Conservation (phyloP, 2,888 invertebrate genomes). For the Cecidostiba fungosa region DNA sequence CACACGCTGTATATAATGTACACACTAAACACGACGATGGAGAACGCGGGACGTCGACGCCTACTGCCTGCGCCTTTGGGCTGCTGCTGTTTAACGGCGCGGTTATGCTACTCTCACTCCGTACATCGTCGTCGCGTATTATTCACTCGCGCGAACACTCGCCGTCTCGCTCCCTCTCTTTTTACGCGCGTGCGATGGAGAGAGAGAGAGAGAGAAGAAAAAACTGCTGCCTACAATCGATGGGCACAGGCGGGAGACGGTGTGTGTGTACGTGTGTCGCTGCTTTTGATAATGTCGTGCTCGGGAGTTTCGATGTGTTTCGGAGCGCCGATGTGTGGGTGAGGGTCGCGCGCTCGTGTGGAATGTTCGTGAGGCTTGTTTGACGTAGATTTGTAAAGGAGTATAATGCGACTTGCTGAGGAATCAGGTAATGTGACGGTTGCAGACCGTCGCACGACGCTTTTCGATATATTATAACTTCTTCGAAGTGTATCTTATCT, state of each 20-base stretch:
- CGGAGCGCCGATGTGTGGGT: background rate
- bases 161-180: slow-evolving; percentile 15
- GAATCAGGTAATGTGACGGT: background rate
- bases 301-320: background rate
- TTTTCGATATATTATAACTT: background rate
- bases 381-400: background rate
- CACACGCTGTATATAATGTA: background rate
- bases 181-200: background rate
- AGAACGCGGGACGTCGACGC: slow-evolving; percentile 58
- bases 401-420: background rate
- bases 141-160: slow-evolving; percentile 19
- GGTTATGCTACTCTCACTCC: slow-evolving; percentile 49
- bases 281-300: slow-evolving; percentile 1
- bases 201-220: slow-evolving; percentile 25
- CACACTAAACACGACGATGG: background rate
- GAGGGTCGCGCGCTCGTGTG: background rate
- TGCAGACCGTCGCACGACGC: background rate
- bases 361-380: background rate
- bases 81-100: slow-evolving; percentile 30
- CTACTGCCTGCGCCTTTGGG: slow-evolving; percentile 21
- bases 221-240: slow-evolving; percentile 48
- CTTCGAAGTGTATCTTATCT: background rate
- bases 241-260: slow-evolving; percentile 17
- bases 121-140: slow-evolving; percentile 21
- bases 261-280: slow-evolving; percentile 10